Evolutionary conservation across 2,113 vertebrate genomes (phyloP), one percentile per base, ranked within the genome.

Genomic region (Talpa occidentalis): DNA sequence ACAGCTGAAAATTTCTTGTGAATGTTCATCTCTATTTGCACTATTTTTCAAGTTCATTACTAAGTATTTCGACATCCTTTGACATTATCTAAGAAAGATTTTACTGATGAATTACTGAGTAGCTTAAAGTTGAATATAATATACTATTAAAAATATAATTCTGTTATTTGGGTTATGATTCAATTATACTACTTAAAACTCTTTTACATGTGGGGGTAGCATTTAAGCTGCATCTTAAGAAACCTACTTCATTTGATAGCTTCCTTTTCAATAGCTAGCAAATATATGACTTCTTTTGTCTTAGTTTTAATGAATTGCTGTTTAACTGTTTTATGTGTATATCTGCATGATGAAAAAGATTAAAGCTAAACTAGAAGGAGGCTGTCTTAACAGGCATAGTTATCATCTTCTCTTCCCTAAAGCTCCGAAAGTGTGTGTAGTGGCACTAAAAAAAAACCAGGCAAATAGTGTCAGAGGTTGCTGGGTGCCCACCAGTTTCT

Each of bases 121-220:
- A 86, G 19, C n/a, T 87, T 81, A 78, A 59, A 77, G 56, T 19
- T 80, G 35, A 95, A 67, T 88, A 77, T 67, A 87, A 93, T 49
- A 87, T 44, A 95, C 30, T 89, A 90, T 72, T 87, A 87, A 44
- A 94, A 95, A 90, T 87, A 67, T 16, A 96, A 93, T 67, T 94
- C 79, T 93, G 32, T 93, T 96, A 93, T 83, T 92, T 96, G 47
- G 40, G 66, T 73, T 95, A 96, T 92, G 90, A 94, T 66, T 97
- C 74, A 95, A 85, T 73, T 49, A 90, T 35, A 93, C 59, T 79
- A 26, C 64, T 94, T 91, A 66, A 96, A 94, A 93, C 92, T 96
- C 83, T 94, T 90, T 90, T 70, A 83, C 44, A 78, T 44, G 59
- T 91, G 69, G 60, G 16, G 70, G 67, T 90, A 82, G 76, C 70